Evolutionary conservation across 2,888 invertebrate genomes (phyloP), one percentile per base, ranked within the genome.

Genomic region (Euplagia quadripunctaria): DNA sequence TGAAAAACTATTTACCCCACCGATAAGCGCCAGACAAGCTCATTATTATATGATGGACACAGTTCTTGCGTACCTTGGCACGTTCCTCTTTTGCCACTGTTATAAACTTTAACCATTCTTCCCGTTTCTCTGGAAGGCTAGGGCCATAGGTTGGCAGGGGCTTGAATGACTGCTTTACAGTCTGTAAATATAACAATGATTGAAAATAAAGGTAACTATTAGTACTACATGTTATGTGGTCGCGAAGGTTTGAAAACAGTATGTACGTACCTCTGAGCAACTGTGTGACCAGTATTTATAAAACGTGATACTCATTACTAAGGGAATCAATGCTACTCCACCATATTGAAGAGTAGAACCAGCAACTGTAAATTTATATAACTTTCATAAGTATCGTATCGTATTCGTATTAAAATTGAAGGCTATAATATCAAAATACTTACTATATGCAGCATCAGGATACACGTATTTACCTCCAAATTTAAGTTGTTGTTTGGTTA

Each of bases 381-480:
- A 58, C 12, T 20, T 20, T 58, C 11, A 2, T 58, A 58, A 11
- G 11, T n/a, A n/a, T n/a, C n/a, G n/a, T n/a, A n/a, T n/a, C n/a
- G n/a, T n/a, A n/a, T n/a, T n/a, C n/a, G n/a, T n/a, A 46, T 46
- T 41, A 64, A 17, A 14, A 46, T 46, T 46, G 1, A 46, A 43
- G 17, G 3, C 1, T 43, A 43, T n/a, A 1, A 9, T 41, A 41
- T 64, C 16, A 20, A 17, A 68, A 73, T 72, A 89, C 94, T 93
- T 91, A 97, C 97, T 95, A 83, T 97, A 96, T 4, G 97, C 97
- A 86, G 92, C 95, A 17, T 84, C 83, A 0, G 98, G 98, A 89
- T 97, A 98, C 1, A 84, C 82, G 71, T 95, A 94, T 16, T 90
- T 91, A 20, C 91, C 94, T 68, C 97, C 97, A 85, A 97, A 98